Evolutionary conservation across 2,113 vertebrate genomes (phyloP).

Genomic region (Gorsachius goisagi): DNA sequence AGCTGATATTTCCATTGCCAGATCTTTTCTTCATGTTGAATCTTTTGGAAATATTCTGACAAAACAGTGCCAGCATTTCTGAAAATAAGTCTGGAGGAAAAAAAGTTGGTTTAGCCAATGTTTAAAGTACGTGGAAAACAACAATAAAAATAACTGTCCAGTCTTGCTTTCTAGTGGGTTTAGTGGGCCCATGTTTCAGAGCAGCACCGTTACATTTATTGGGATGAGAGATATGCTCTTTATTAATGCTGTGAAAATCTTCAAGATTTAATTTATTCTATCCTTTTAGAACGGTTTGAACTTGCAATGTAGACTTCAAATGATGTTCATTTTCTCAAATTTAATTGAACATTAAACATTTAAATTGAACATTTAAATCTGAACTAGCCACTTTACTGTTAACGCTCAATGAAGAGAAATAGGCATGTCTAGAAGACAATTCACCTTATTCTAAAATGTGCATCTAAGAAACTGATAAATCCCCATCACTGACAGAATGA

Average conservation of each 20-base stretch:
- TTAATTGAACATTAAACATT: slow-evolving; percentile 8
- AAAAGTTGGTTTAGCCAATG: not conserved
- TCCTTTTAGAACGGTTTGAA: not conserved
- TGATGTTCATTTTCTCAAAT: not conserved
- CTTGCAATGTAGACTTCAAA: not conserved
- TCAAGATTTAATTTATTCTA: not conserved
- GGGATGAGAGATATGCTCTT: not conserved
- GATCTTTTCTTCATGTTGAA: not conserved
- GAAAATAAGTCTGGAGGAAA: not conserved
- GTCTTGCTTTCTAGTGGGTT: not conserved
- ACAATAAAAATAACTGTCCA: not conserved
- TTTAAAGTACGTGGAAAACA: not conserved
- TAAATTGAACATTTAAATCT: slow-evolving; percentile 7
- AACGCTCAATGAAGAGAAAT: not conserved
- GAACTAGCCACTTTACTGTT: not conserved
- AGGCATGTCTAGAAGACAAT: not conserved
- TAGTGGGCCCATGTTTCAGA: not conserved
- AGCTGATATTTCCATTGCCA: not conserved
- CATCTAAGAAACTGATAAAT: not conserved
- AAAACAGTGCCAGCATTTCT: not conserved
- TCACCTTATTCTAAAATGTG: not conserved
- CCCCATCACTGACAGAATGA: not conserved
- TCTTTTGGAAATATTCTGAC: not conserved
- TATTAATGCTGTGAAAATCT: not conserved
- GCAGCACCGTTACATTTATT: not conserved